Evolutionary conservation across 2,888 invertebrate species (phyloP), one percentile per base, ranked within the genome.

Genomic region (Frankliniella intonsa): DNA sequence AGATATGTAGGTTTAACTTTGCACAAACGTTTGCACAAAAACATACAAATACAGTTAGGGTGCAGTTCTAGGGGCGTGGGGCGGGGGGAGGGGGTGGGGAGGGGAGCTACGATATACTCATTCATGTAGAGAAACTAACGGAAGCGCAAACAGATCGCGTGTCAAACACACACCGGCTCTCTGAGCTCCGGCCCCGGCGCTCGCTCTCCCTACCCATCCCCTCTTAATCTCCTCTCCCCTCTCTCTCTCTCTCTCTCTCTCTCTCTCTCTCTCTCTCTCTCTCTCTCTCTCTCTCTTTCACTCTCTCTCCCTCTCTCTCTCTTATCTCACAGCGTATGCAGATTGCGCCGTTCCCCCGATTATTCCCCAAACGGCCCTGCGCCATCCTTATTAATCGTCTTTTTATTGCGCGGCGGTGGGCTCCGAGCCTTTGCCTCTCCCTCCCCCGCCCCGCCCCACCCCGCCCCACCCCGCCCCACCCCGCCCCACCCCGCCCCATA

Each of bases 271-370:
- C 49, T 27, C 8, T 50, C 49, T 81, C 38, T 80, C 81, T n/a
- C 17, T 79, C n/a, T 79, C 65, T 82, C 80, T 80, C 49, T n/a
- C 27, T 80, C 81, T 19, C 50, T 19, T 49, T n/a, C 50, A 38
- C 50, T 38, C 22, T 9, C 80, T 25, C 22, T 51, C 12, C 0
- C 3, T 62, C 27, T 50, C 25, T 9, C 38, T 50, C 69, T n/a
- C 38, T 81, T 49, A 25, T 25, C 11, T 11, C 62, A 0, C 14
- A n/a, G 19, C 62, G 62, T 62, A 62, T 62, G 62, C 62, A 62
- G 62, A 62, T 62, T 55, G 55, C 55, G 55, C 55, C 55, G 17
- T 17, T 62, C 79, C 76, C 82, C 51, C 81, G 51, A 50, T 51
- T n/a, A 38, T 38, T 38, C 38, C 38, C 38, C 38, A 38, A 38